Evolutionary conservation across 2,888 invertebrate genomes (phyloP).

Genomic region (Sarcophaga rosellei): DNA sequence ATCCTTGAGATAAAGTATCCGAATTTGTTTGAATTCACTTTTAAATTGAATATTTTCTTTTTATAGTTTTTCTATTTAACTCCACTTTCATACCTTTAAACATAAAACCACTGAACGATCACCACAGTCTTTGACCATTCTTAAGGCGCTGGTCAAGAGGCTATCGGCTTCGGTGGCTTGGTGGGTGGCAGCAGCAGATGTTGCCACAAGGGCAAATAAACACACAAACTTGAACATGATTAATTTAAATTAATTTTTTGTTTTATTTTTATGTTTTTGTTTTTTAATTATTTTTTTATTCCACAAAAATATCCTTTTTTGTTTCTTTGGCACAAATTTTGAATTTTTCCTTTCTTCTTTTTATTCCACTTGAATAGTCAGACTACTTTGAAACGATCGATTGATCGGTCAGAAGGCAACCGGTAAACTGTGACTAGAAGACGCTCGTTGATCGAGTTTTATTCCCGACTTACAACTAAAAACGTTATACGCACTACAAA

Average conservation of each 20-base stretch:
- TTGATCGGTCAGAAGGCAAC: constrained; percentile 81
- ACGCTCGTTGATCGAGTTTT: constrained; percentile 81
- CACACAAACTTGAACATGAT: constrained; percentile 82
- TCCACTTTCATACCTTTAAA: constrained; percentile 85
- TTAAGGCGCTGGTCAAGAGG: constrained; percentile 85
- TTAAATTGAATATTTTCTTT: not conserved
- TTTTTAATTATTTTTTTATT: constrained; percentile 43
- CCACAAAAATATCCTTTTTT: constrained; percentile 60
- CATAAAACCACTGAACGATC: constrained; percentile 86
- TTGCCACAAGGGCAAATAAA: constrained; percentile 82
- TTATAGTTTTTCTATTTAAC: not conserved
- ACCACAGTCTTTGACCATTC: constrained; percentile 87
- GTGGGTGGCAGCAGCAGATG: constrained; percentile 81
- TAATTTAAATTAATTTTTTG: constrained; percentile 35
- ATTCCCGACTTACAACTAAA: constrained; percentile 77
- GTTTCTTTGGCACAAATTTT: constrained; percentile 50
- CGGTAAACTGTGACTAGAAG: constrained; percentile 82
- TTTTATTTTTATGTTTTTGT: constrained; percentile 8
- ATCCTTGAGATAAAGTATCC: too few relatives aligned
- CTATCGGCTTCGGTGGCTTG: constrained; percentile 82
- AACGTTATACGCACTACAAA: constrained; percentile 70
- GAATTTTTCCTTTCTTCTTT: constrained; percentile 52
- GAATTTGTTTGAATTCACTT: not conserved
- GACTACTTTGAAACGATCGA: constrained; percentile 73
- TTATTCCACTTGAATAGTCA: constrained; percentile 59